phyloP scores from a whole-genome alignment of 1,140 invertebrate species.

The Drosophila subpulchrella region DNA sequence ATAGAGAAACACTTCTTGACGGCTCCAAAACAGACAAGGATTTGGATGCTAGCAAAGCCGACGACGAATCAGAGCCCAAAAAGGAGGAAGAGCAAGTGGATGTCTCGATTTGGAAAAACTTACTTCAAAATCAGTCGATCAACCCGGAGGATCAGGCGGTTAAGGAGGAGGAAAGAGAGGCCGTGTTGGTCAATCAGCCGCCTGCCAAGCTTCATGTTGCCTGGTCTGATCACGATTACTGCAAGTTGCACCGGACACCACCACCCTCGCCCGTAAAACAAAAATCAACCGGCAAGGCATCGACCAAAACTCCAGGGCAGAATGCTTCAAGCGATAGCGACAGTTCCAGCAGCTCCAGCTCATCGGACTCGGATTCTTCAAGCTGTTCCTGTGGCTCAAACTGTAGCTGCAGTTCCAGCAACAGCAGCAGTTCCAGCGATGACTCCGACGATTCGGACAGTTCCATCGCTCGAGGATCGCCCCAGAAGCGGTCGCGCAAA shows the following conservation, averaged over 20 bases:
- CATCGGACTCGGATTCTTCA: constrained; percentile 74
- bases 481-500: constrained; percentile 41
- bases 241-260: constrained; percentile 81
- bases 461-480: constrained; percentile 38
- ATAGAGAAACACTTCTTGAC: background rate
- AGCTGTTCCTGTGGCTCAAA: constrained; percentile 90
- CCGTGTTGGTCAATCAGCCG: constrained; percentile 58
- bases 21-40: background rate
- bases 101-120: constrained; percentile 92
- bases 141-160: constrained; percentile 85
- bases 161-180: constrained; percentile 24
- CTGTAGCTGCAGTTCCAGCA: constrained; percentile 89
- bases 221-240: constrained; percentile 89
- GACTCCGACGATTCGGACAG: constrained; percentile 84
- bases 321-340: constrained; percentile 90
- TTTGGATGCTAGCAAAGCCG: background rate
- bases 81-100: constrained; percentile 51
- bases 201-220: constrained; percentile 86
- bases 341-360: constrained; percentile 87
- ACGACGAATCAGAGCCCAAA: constrained; percentile 12
- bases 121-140: constrained; percentile 78
- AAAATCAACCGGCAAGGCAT: constrained; percentile 23
- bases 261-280: constrained; percentile 42
- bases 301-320: constrained; percentile 18
- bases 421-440: constrained; percentile 88